Percentiles rank a stretch among this genome's conserved stretches.
phyloP scores from a whole-genome alignment of 2,888 invertebrate genomes.

The Mystacides longicornis region DNA sequence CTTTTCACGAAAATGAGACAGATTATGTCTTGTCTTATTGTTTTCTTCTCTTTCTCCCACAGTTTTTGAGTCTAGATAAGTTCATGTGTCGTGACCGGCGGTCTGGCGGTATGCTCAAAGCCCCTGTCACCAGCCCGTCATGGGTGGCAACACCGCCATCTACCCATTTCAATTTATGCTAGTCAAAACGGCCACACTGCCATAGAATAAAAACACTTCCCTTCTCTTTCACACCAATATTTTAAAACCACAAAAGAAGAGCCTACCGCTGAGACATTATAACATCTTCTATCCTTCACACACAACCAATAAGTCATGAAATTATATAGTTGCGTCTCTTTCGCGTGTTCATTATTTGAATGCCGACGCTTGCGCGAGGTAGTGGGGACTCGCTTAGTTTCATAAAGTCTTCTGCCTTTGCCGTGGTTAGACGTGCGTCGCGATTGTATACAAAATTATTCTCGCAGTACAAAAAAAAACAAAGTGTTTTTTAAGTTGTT shows the following conservation, averaged over 20 bases:
- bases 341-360: slow-evolving; percentile 30
- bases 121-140: slow-evolving; percentile 36
- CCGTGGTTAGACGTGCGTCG: slow-evolving; percentile 1
- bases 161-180: slow-evolving; percentile 51
- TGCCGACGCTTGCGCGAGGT: slow-evolving; percentile 16
- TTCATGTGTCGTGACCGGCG: slow-evolving; percentile 14
- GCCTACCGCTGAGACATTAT: background rate
- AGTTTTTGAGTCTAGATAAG: background rate
- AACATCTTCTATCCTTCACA: background rate
- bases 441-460: slow-evolving; percentile 7
- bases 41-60: no score
- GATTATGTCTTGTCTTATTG: no score
- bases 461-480: slow-evolving; percentile 1
- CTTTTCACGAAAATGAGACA: no score
- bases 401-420: slow-evolving; percentile 15
- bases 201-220: slow-evolving; percentile 32
- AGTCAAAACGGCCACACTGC: slow-evolving; percentile 37
- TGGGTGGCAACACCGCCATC: slow-evolving; percentile 51
- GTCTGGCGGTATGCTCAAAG: slow-evolving; percentile 26
- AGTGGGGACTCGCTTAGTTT: slow-evolving; percentile 31
- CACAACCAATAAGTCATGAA: slow-evolving; percentile 28
- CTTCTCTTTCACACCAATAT: slow-evolving; percentile 38
- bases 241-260: slow-evolving; percentile 1
- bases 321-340: slow-evolving; percentile 35
- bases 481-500: background rate